Percentiles rank a stretch among this genome's conserved stretches.
Conservation (phyloP, 2,888 invertebrate species). For the Aspidiotus destructor region DNA sequence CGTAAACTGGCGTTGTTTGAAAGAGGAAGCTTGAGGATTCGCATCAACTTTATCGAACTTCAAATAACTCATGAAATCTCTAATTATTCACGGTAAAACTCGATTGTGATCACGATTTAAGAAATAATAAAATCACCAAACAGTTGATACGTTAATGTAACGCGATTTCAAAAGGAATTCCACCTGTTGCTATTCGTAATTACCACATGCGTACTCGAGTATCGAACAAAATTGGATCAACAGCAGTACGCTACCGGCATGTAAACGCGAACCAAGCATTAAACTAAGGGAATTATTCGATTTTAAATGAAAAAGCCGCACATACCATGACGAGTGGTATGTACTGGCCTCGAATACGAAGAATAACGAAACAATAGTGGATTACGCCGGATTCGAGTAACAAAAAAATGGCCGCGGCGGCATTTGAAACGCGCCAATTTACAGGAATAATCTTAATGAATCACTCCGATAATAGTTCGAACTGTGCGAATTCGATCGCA, state of each 20-base stretch:
- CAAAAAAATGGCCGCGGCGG: conserved; percentile 22
- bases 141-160: not conserved
- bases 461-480: not conserved
- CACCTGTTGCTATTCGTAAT: conserved; percentile 20
- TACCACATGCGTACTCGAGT: conserved; percentile 21
- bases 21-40: not conserved
- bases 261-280: not conserved
- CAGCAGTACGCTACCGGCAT: conserved; percentile 11
- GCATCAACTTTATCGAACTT: not conserved
- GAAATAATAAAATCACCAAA: conserved; percentile 4
- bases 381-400: conserved; percentile 9
- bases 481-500: not conserved
- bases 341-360: conserved; percentile 23
- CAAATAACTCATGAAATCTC: no score
- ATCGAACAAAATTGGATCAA: conserved; percentile 1
- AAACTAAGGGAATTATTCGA: not conserved
- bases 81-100: no score
- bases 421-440: conserved; percentile 12
- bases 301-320: not conserved
- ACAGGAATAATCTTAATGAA: not conserved
- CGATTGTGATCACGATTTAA: no score
- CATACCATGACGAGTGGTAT: not conserved
- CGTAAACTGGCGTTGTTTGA: not conserved
- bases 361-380: conserved; percentile 19
- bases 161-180: conserved; percentile 8